phyloP scores from a whole-genome alignment of 2,113 vertebrate species.

The Caretta caretta region DNA sequence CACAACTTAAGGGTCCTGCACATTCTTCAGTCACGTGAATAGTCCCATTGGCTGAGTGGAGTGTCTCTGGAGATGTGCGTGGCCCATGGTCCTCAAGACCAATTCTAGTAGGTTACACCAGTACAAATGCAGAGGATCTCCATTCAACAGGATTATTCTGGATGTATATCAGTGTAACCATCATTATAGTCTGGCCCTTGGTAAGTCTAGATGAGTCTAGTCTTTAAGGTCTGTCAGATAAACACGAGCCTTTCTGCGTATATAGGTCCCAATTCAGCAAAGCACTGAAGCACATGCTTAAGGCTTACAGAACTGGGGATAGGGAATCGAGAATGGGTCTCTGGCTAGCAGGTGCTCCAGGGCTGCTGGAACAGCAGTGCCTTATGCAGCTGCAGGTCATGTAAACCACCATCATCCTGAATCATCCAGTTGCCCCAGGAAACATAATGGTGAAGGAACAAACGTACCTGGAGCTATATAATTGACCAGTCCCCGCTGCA shows the following conservation, averaged over 20 bases:
- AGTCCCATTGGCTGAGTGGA: not conserved
- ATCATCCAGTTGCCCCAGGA: not conserved
- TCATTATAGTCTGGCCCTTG: not conserved
- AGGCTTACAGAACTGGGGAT: not conserved
- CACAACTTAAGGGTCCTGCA: not conserved
- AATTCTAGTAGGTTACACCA: not conserved
- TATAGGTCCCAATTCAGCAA: not conserved
- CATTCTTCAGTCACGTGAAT: not conserved
- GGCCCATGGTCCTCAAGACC: not conserved
- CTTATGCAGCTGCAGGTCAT: not conserved
- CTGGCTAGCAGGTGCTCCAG: not conserved
- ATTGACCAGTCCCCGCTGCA: not conserved
- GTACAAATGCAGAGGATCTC: not conserved
- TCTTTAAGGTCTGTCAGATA: not conserved
- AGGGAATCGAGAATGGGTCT: not conserved
- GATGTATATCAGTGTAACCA: too few relatives aligned
- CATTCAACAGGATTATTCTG: too few relatives aligned
- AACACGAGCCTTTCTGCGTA: fast-evolving
- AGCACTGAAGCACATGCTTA: not conserved
- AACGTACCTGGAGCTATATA: not conserved
- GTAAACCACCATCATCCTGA: not conserved
- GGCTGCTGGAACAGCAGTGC: not conserved
- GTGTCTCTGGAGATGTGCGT: not conserved
- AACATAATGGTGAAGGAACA: not conserved
- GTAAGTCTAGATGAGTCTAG: not conserved